Evolutionary conservation across 2,888 invertebrate genomes (phyloP).

Genomic region (Eledona agricola): DNA sequence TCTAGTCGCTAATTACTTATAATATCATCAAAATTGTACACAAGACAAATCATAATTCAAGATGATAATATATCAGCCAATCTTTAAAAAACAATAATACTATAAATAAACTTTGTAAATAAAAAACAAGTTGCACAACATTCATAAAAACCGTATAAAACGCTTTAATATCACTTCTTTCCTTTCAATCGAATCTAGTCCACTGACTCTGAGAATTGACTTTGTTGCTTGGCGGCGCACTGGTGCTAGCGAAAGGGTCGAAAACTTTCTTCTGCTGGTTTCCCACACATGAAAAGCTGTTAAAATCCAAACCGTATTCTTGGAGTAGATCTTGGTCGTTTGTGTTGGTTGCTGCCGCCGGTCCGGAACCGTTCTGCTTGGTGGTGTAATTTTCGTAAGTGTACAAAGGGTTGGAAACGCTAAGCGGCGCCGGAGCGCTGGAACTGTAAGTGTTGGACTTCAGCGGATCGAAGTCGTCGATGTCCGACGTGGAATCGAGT

Average conservation of each 20-base stretch:
- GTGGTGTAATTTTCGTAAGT: conserved; percentile 60
- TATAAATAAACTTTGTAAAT: conserved; percentile 44
- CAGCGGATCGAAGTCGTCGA: conserved; percentile 75
- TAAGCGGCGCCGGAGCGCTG: conserved; percentile 62
- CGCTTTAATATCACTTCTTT: conserved; percentile 22
- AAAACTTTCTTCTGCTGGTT: conserved; percentile 51
- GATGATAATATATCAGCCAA: conserved; percentile 8
- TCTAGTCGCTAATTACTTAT: conserved; percentile 32
- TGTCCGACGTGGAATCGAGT: conserved; percentile 71
- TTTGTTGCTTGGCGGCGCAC: conserved; percentile 53
- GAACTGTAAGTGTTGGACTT: conserved; percentile 59
- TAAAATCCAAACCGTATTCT: conserved; percentile 79
- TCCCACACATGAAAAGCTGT: conserved; percentile 61
- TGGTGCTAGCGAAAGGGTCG: conserved; percentile 52
- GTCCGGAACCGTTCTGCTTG: conserved; percentile 63
- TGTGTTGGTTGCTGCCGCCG: conserved; percentile 51
- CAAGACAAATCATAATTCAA: conserved; percentile 39
- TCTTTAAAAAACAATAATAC: conserved; percentile 24
- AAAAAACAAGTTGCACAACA: conserved; percentile 37
- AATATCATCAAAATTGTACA: conserved; percentile 35
- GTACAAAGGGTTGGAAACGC: conserved; percentile 65
- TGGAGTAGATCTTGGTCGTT: conserved; percentile 74
- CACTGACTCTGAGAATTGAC: conserved; percentile 67
- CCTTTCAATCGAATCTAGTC: conserved; percentile 68
- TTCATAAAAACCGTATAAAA: conserved; percentile 33